These are phyloP conservation scores for Lophura swinhoii DNA, from an alignment of 2,797 vertebrate species.

Conservation along the genomic window DNA sequence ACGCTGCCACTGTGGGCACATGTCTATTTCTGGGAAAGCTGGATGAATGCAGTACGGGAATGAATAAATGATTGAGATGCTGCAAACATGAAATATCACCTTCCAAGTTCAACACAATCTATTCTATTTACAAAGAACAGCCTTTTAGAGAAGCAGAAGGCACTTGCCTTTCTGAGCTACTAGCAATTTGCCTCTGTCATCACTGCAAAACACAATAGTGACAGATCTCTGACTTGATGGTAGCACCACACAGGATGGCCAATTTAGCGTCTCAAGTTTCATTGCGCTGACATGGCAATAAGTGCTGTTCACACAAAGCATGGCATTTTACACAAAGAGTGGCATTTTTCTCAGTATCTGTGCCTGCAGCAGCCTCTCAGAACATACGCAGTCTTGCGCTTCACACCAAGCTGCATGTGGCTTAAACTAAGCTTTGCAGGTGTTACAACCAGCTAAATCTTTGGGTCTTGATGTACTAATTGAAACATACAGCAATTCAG, in stretches of 20 bases:
- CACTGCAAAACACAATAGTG: not conserved
- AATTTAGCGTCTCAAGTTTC: conserved; percentile 53
- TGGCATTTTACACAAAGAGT: conserved; percentile 3
- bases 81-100: not conserved
- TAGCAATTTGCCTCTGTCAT: conserved; percentile 31
- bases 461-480: not conserved
- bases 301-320: conserved; percentile 5
- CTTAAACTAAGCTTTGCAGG: not conserved
- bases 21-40: not conserved
- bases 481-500: not conserved
- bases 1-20: rapidly evolving
- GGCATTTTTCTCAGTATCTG: conserved; percentile 25
- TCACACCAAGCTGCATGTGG: not conserved
- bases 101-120: not conserved
- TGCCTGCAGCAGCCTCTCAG: conserved; percentile 4
- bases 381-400: not conserved
- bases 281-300: conserved; percentile 33
- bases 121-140: not conserved
- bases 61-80: not conserved
- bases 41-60: not conserved
- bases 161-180: not conserved
- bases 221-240: conserved; percentile 27
- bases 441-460: not conserved
- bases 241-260: conserved; percentile 47
- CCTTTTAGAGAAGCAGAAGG: not conserved